These are phyloP conservation scores for Actias luna DNA, from an alignment of 2,888 invertebrate species.

Conservation along the genomic window DNA sequence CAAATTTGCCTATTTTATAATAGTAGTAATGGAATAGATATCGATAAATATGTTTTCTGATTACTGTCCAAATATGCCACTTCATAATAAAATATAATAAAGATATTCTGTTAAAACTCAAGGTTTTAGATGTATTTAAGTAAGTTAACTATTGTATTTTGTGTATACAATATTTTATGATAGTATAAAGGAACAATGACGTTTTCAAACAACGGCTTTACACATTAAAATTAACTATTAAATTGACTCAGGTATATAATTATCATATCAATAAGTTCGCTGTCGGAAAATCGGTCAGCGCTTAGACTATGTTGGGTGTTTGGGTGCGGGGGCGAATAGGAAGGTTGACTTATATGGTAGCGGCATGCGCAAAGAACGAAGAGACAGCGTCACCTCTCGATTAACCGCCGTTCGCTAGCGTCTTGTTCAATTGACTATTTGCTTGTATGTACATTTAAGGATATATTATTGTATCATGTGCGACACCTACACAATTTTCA, in stretches of 20 bases:
- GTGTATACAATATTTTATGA: not conserved
- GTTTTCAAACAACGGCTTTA: too few relatives aligned
- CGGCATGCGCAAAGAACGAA: constrained; percentile 46
- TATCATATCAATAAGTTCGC: constrained; percentile 41
- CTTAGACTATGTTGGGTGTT: constrained; percentile 44
- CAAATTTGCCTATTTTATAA: too few relatives aligned
- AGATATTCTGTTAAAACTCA: not conserved
- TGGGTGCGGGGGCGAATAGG: constrained; percentile 75
- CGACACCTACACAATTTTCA: constrained; percentile 46
- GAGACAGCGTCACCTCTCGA: constrained; percentile 64
- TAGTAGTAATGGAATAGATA: too few relatives aligned
- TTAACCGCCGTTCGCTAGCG: constrained; percentile 51
- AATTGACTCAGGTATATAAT: not conserved
- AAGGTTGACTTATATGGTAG: constrained; percentile 72
- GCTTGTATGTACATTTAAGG: constrained; percentile 68
- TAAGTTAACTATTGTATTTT: too few relatives aligned
- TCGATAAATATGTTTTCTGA: not conserved
- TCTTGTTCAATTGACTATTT: constrained; percentile 59
- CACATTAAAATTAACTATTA: too few relatives aligned
- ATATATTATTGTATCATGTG: constrained; percentile 57
- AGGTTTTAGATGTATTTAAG: not conserved
- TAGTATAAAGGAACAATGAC: too few relatives aligned
- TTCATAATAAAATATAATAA: too few relatives aligned
- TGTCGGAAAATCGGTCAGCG: constrained; percentile 51
- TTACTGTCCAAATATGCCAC: not conserved